These are phyloP conservation scores for Suncus etruscus DNA, from an alignment of 2,113 vertebrate genomes.

Conservation along the genomic window DNA sequence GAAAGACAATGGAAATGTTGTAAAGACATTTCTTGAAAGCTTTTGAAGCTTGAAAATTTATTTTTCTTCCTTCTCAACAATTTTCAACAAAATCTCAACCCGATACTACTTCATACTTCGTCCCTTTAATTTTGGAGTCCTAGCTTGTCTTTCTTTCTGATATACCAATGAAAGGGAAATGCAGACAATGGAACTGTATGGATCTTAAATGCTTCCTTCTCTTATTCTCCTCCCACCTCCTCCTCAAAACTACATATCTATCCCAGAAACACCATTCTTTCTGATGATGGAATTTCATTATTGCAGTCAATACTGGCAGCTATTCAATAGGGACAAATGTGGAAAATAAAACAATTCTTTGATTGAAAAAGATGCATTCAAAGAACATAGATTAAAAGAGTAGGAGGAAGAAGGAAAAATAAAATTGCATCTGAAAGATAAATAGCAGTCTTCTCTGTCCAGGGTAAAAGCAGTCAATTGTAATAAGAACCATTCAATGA, in stretches of 20 bases:
- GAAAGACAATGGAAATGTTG: constrained; percentile 56
- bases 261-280: constrained; percentile 55
- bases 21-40: constrained; percentile 60
- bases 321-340: neutral
- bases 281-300: constrained; percentile 64
- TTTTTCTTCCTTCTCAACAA: constrained; percentile 61
- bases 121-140: constrained; percentile 70
- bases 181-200: constrained; percentile 44
- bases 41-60: constrained; percentile 55
- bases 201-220: constrained; percentile 67
- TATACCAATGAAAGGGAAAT: constrained; percentile 59
- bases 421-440: constrained; percentile 67
- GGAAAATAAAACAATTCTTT: constrained; percentile 58
- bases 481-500: constrained; percentile 43
- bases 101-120: constrained; percentile 30
- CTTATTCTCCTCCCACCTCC: constrained; percentile 8
- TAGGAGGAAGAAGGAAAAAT: neutral
- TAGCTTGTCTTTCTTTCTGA: constrained; percentile 67
- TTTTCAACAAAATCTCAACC: constrained; percentile 71
- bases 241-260: fast-evolving
- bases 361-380: constrained; percentile 19
- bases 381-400: constrained; percentile 36
- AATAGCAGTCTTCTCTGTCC: constrained; percentile 43
- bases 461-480: constrained; percentile 9
- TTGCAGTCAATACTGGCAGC: constrained; percentile 6